phyloP scores from a whole-genome alignment of 2,113 vertebrate species.

The Sphaerodactylus townsendi region DNA sequence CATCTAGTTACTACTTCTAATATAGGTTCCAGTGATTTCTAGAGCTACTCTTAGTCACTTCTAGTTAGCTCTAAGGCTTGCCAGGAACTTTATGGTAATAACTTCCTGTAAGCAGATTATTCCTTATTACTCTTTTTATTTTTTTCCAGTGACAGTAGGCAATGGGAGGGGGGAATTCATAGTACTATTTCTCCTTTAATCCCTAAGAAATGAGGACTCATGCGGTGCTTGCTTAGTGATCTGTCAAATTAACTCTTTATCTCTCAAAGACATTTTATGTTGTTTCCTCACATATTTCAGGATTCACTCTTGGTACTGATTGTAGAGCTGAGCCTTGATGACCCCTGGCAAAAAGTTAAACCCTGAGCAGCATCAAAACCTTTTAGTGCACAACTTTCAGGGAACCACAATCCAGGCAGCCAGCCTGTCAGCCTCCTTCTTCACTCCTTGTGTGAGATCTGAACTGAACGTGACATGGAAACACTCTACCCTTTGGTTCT shows the following conservation, averaged over 20 bases:
- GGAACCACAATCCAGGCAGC: neutral
- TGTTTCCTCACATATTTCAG: neutral
- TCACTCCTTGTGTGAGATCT: neutral
- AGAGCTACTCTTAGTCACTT: too few relatives aligned
- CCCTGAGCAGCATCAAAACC: neutral
- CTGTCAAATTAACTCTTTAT: neutral
- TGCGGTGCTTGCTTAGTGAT: neutral
- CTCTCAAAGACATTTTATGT: neutral
- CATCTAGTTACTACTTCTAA: too few relatives aligned
- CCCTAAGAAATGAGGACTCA: neutral
- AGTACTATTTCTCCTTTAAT: neutral
- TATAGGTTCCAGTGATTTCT: too few relatives aligned
- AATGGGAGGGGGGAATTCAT: too few relatives aligned
- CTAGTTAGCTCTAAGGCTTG: too few relatives aligned
- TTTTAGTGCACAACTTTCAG: neutral
- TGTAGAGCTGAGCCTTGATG: neutral
- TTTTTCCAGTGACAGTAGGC: too few relatives aligned
- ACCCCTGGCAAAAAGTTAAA: neutral
- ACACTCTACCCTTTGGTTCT: constrained; percentile 1
- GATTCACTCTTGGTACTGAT: neutral
- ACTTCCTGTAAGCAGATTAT: too few relatives aligned
- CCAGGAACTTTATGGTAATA: too few relatives aligned
- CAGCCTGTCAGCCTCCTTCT: neutral
- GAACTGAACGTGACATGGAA: constrained; percentile 14
- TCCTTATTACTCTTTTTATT: too few relatives aligned